Evolutionary conservation across 2,113 vertebrate species (phyloP).

Genomic region (Caranx ignobilis): DNA sequence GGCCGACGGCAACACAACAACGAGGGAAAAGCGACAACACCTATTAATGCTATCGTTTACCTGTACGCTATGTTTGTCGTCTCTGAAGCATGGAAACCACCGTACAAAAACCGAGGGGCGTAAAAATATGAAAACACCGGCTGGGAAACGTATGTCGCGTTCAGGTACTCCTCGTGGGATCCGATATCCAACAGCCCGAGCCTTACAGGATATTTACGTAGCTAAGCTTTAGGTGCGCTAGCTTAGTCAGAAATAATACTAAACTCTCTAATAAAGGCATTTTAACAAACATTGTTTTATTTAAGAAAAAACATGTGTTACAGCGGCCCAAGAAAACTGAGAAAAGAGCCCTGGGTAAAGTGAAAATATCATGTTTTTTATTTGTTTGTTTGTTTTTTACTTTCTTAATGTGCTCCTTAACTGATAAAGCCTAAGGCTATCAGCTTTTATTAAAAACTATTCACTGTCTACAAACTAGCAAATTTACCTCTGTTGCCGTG

Average conservation of each 20-base stretch:
- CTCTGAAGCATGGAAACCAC: slow-evolving; percentile 79
- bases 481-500: neutral
- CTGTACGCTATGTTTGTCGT: slow-evolving; percentile 75
- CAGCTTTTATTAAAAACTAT: accelerated
- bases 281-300: neutral
- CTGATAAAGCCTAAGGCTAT: neutral
- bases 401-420: accelerated
- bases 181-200: accelerated
- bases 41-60: slow-evolving; percentile 69
- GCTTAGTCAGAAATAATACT: neutral
- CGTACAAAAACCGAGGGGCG: slow-evolving; percentile 54
- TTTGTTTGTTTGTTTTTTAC: no score
- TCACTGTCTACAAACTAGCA: accelerated
- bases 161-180: slow-evolving; percentile 39
- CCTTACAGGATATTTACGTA: neutral
- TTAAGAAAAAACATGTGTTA: neutral
- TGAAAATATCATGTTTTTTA: neutral
- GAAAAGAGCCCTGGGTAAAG: neutral
- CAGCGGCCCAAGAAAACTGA: neutral
- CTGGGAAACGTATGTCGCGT: slow-evolving; percentile 63
- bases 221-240: no score
- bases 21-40: neutral
- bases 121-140: slow-evolving; percentile 71
- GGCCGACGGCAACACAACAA: slow-evolving; percentile 8
- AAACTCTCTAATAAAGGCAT: neutral